Base-by-base conservation (phyloP, 92 coral and sea anemone species). In the Umimayanthus kanabou region DNA sequence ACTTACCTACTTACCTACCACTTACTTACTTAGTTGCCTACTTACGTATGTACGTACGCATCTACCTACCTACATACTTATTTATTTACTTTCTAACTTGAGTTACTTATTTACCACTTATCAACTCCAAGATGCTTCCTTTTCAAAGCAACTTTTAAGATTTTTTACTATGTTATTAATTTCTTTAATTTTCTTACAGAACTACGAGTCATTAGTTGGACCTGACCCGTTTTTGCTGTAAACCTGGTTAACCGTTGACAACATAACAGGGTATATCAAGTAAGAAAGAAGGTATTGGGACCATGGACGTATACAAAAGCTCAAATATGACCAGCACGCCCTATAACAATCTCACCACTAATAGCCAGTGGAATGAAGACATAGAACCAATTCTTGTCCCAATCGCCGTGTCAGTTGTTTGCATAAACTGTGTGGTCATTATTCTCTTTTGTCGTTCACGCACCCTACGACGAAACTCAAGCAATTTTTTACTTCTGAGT, bases 401-500 rank as follows among this genome's bases (percentile, higher is more conserved):
- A 40, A 84, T 91, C 40, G 89, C 93, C 5, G 82, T 58, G 29
- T 5, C 72, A 18, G 76, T 85, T n/a, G 47, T 75, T 74, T 71
- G 81, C 22, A 84, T 85, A 6, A 91, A 91, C 85, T 82, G 66
- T 37, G 9, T 91, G 8, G 91, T 91, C 70, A 61, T 91, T 9
- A 39, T 85, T 29, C 85, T 85, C 7, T 91, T 91, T 40, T 79
- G 82, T 28, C 67, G 82, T 42, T 70, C 89, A 28, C 42, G 86
- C 33, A 69, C 57, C 13, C 72, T 89, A 30, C 85, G 85, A 61
- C 84, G 91, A 64, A 80, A 91, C 70, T 86, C 89, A 33, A 86
- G 85, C 47, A 91, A 91, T 61, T 53, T 66, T 67, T 42, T 91
- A n/a, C 89, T 91, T 39, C 83, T 91, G 14, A 88, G 93, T 58